A percentile compares a stretch with the other conserved stretches of the same genome.
Evolutionary conservation across 2,888 invertebrate species (phyloP).

Genomic region (Agrotis clavis): DNA sequence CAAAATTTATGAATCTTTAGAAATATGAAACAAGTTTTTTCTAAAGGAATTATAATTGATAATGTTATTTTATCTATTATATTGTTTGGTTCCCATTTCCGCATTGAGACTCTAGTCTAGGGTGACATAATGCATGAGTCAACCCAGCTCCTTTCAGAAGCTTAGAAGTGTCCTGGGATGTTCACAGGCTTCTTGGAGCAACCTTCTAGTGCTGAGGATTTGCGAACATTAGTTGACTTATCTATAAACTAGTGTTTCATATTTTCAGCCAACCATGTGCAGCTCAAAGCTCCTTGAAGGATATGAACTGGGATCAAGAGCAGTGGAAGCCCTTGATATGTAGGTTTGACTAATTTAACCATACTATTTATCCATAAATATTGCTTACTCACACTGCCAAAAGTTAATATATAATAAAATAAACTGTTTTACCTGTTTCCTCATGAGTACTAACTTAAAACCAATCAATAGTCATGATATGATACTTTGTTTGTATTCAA

Average conservation of each 20-base stretch:
- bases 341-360: conserved; percentile 68
- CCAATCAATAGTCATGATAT: conserved; percentile 4
- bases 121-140: too few species aligned
- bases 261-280: conserved; percentile 97
- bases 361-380: not conserved
- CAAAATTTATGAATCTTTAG: not conserved
- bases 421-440: conserved; percentile 13
- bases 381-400: too few species aligned
- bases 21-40: not conserved
- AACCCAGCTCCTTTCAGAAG: too few species aligned
- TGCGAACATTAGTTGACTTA: not conserved
- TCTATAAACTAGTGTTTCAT: not conserved
- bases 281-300: conserved; percentile 98
- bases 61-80: not conserved
- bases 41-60: not conserved
- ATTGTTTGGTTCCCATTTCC: too few species aligned
- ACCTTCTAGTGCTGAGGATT: too few species aligned
- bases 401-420: too few species aligned
- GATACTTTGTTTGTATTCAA: conserved; percentile 4
- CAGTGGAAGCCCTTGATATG: conserved; percentile 99
- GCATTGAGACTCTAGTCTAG: too few species aligned
- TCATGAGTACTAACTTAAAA: not conserved
- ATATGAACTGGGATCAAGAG: conserved; percentile 99
- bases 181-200: too few species aligned
- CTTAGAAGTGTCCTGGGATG: too few species aligned